Conservation (phyloP, 2,113 vertebrate species). For the Motacilla tschutschensis region DNA sequence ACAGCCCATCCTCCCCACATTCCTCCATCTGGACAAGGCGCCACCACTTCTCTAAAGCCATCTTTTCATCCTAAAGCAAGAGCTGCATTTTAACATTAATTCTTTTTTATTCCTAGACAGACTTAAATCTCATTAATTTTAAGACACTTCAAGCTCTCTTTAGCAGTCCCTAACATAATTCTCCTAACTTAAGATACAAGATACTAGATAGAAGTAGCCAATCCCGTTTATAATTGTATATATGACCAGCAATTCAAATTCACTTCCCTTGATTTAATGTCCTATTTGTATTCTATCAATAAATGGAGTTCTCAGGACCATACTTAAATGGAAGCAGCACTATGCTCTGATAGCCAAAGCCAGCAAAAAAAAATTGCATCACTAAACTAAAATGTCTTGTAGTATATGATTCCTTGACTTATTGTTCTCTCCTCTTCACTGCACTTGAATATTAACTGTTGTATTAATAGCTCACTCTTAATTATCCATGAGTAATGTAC, state of each 20-base stretch:
- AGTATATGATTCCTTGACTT: constrained; percentile 65
- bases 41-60: neutral
- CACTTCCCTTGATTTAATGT: constrained; percentile 48
- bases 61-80: neutral
- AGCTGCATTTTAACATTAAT: neutral
- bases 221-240: neutral
- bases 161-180: constrained; percentile 18
- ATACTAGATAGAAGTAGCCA: neutral
- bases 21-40: neutral
- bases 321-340: constrained; percentile 14
- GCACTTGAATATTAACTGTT: constrained; percentile 80
- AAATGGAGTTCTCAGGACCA: constrained; percentile 50
- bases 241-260: constrained; percentile 39
- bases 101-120: constrained; percentile 13
- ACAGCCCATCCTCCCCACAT: rapidly evolving
- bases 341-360: constrained; percentile 43
- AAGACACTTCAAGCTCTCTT: constrained; percentile 40
- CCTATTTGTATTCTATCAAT: constrained; percentile 49
- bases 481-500: constrained; percentile 83
- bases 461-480: constrained; percentile 83
- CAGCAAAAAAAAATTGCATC: constrained; percentile 19
- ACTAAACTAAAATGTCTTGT: constrained; percentile 48
- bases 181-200: neutral
- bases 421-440: constrained; percentile 71
- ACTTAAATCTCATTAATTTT: constrained; percentile 54